These are phyloP conservation scores for Netelia fuscicornis DNA, from an alignment of 2,888 invertebrate species.

Conservation along the genomic window DNA sequence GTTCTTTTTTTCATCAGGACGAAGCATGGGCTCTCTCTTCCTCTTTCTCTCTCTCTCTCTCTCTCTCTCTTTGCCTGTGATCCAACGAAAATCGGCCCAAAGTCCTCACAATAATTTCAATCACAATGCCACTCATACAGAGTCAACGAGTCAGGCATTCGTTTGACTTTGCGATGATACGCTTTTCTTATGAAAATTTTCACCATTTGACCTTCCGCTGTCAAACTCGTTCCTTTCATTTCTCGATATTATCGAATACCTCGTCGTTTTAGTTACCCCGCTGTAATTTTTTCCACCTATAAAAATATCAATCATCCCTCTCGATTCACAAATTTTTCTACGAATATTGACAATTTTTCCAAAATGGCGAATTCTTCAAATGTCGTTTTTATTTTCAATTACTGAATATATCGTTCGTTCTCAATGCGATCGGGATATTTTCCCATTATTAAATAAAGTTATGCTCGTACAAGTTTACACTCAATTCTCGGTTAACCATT, in stretches of 20 bases:
- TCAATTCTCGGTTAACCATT: slow-evolving; percentile 13
- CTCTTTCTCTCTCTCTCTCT: slow-evolving; percentile 56
- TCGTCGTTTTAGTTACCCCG: neutral
- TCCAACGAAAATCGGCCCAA: slow-evolving; percentile 30
- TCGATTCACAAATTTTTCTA: neutral
- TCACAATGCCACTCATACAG: slow-evolving; percentile 39
- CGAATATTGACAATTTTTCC: no score
- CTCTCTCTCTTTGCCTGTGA: slow-evolving; percentile 23
- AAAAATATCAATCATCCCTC: neutral
- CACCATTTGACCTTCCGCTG: neutral
- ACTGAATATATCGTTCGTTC: no score
- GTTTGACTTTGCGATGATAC: neutral
- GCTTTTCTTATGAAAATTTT: slow-evolving; percentile 23
- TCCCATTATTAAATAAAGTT: neutral
- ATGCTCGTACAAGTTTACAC: neutral
- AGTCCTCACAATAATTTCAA: slow-evolving; percentile 58
- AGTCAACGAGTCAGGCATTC: slow-evolving; percentile 4
- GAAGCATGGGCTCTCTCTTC: slow-evolving; percentile 72
- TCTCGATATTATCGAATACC: slow-evolving; percentile 40
- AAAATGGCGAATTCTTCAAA: no score
- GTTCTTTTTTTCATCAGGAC: slow-evolving; percentile 66
- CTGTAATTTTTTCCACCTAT: neutral
- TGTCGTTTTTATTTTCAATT: no score
- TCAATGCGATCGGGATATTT: no score
- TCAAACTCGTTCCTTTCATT: slow-evolving; percentile 42